Base-by-base conservation (phyloP, 2,797 vertebrate species). In the Nannoperca australis region DNA sequence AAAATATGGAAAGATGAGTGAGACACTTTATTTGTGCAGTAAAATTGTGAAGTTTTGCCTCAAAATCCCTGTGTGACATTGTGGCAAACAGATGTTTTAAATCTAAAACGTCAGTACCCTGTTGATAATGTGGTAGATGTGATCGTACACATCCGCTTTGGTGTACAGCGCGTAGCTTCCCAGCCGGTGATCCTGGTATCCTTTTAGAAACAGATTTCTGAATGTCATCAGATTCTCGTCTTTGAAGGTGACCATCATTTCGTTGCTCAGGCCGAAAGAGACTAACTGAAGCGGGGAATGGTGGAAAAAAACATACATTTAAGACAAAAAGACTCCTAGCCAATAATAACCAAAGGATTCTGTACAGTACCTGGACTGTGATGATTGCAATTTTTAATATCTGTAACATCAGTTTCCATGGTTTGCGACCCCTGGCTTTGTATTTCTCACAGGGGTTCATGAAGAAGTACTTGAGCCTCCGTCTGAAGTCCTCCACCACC, bases 401-500 rank as follows among this genome's bases (percentile, higher is more conserved):
- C 62, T 99, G 98, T 73, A 99, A 92, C 50, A 94, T 95, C 69
- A 99, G 95, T 83, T 99, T 99, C 97, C 97, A 99, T 0, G 98
- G 97, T 70, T 98, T 99, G 76, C 97, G 96, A 14, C 97, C 96
- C 40, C 96, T 94, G 51, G 97, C 96, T 93, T 88, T 95, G 89
- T 98, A 98, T 85, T 99, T 99, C 87, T 99, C 97, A 87, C 97
- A 99, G 0, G 98, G 97, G 78, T 97, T 99, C 98, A 99, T 99
- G 86, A 99, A 99, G 89, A 97, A 99, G 90, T 97, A 99, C 79
- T 97, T 98, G 58, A 99, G 95, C 83, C 95, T 97, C 76, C 96
- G 95, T 76, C 96, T 96, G 88, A 99, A 96, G 76, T 96, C 93
- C 36, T 97, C 96, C 92, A 97, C 96, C 15, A 27, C 38, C 60